Base-by-base conservation (phyloP, 2,888 invertebrate genomes). In the Calliopum simillimum region DNA sequence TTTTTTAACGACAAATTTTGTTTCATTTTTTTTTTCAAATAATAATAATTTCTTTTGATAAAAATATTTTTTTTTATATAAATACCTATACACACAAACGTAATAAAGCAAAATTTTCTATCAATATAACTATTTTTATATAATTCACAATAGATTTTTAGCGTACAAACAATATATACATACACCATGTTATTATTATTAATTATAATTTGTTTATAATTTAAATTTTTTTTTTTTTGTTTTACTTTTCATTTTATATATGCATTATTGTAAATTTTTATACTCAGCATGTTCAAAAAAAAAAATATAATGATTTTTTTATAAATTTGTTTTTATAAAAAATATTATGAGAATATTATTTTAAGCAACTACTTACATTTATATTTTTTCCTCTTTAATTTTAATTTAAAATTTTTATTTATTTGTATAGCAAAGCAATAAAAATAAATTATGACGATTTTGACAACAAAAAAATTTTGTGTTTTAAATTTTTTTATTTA, bases 401-500 rank as follows among this genome's bases (percentile, higher is more conserved):
- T 33, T 33, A 33, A 16, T 47, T 47, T 16, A 46, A 51, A 25
- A 47, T 55, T 13, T 19, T 66, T 13, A 16, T 67, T 67, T 67
- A n/a, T 47, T 56, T 58, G 25, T 58, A 33, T 19, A 58, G 47
- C 56, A 33, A 67, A 67, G 56, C 66, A 58, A 67, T 16, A 44
- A 61, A 61, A 46, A 61, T 44, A 21, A 44, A 61, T 46, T 53
- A 53, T 53, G 53, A 53, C 53, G 51, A 51, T n/a, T 51, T 14
- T 25, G 14, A 23, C 19, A 16, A 14, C n/a, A 16, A 19, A n/a
- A 61, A 43, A 61, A 3, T 58, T 41, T 33, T 41, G 16, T 49
- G 49, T 33, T 19, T 46, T 2, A 61, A 46, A 14, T 61, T 61
- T 61, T 33, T 16, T 16, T 21, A 41, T 43, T 33, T 19, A 43